phyloP scores from a whole-genome alignment of 2,113 vertebrate species.

The Leucopternis melanops region DNA sequence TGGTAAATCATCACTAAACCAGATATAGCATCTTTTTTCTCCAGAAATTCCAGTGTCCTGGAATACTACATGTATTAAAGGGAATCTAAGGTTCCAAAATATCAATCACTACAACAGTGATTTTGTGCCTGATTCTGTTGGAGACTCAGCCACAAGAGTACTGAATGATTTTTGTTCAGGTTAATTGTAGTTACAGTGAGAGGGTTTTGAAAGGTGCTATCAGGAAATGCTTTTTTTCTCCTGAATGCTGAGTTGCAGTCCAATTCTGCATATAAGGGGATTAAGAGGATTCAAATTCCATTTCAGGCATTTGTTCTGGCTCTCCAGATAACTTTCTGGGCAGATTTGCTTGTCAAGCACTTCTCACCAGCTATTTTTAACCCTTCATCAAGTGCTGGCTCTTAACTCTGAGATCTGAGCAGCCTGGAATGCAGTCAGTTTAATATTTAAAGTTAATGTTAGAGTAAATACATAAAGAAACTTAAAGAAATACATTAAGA shows the following conservation, averaged over 20 bases:
- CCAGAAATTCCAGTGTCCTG: neutral
- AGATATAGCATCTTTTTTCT: neutral
- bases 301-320: slow-evolving; percentile 72
- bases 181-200: neutral
- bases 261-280: slow-evolving; percentile 67
- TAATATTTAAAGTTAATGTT: slow-evolving; percentile 43
- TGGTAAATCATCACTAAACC: neutral
- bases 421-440: slow-evolving; percentile 60
- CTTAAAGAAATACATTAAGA: neutral
- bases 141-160: neutral
- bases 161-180: neutral
- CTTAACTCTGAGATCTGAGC: slow-evolving; percentile 51
- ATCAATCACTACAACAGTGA: neutral
- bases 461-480: neutral
- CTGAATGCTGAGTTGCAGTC: slow-evolving; percentile 35
- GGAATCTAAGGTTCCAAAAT: neutral
- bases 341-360: slow-evolving; percentile 66
- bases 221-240: slow-evolving; percentile 10
- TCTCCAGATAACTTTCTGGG: slow-evolving; percentile 67
- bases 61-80: neutral
- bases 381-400: slow-evolving; percentile 67
- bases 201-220: neutral
- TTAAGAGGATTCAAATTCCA: slow-evolving; percentile 72
- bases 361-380: slow-evolving; percentile 79
- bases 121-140: neutral